These are phyloP conservation scores for Electrona antarctica DNA, from an alignment of 2,113 vertebrate genomes.

Conservation along the genomic window DNA sequence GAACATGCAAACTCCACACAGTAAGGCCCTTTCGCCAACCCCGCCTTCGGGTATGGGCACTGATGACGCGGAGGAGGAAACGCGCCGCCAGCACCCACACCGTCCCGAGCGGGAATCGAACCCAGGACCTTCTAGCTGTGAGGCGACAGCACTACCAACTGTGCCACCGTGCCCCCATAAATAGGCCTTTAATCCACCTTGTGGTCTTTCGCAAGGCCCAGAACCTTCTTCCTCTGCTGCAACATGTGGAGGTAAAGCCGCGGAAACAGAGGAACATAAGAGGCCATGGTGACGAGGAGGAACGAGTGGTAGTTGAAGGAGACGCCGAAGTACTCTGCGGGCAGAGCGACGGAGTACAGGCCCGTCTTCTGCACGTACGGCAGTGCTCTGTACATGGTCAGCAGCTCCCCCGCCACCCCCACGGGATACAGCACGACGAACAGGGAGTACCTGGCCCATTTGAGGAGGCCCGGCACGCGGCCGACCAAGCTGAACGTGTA, in stretches of 20 bases:
- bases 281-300: constrained; percentile 88
- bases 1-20: too few species aligned
- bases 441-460: constrained; percentile 91
- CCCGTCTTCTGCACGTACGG: constrained; percentile 85
- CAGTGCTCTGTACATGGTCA: constrained; percentile 88
- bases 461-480: constrained; percentile 90
- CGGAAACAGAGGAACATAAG: constrained; percentile 89
- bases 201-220: constrained; percentile 81
- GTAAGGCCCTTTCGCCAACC: too few species aligned
- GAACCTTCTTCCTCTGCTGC: constrained; percentile 86
- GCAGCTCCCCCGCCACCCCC: constrained; percentile 87
- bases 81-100: too few species aligned
- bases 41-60: too few species aligned
- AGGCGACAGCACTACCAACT: too few species aligned
- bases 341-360: constrained; percentile 89
- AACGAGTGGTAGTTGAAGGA: constrained; percentile 91
- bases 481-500: constrained; percentile 90
- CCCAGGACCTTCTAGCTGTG: too few species aligned
- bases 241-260: constrained; percentile 93
- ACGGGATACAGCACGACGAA: constrained; percentile 90
- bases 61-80: too few species aligned
- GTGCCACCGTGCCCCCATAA: too few species aligned
- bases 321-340: constrained; percentile 88
- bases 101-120: too few species aligned
- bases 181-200: constrained; percentile 73